phyloP scores from a whole-genome alignment of 2,113 vertebrate species.

The Dromaius novaehollandiae region DNA sequence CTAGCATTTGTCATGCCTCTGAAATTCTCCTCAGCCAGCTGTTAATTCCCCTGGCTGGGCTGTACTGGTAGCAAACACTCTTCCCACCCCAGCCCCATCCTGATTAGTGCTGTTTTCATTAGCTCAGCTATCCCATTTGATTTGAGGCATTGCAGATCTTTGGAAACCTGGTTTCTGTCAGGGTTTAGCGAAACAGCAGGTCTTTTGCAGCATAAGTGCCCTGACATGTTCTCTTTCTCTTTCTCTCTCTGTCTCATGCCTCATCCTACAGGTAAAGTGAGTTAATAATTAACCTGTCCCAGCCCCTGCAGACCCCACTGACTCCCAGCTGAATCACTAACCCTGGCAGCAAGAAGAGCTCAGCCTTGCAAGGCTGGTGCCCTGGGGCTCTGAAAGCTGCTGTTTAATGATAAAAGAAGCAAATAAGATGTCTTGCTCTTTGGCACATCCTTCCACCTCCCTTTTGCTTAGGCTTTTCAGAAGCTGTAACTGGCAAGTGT shows the following conservation, averaged over 20 bases:
- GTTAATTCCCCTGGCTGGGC: neutral
- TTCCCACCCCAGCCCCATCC: neutral
- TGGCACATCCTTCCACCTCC: neutral
- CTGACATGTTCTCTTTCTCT: neutral
- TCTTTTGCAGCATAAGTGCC: neutral
- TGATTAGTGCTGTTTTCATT: accelerated
- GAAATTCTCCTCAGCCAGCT: neutral
- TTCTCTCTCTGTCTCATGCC: neutral
- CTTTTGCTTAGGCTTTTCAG: neutral
- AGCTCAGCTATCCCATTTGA: neutral
- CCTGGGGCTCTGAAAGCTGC: neutral
- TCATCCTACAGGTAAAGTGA: constrained; percentile 25
- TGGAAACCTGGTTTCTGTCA: neutral
- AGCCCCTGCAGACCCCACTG: constrained; percentile 32
- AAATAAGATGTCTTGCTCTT: neutral
- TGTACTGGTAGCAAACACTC: neutral
- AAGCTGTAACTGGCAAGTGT: neutral
- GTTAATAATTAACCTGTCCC: constrained; percentile 23
- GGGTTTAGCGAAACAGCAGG: neutral
- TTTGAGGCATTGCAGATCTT: accelerated
- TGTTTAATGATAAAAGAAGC: neutral
- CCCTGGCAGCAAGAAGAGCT: constrained; percentile 16
- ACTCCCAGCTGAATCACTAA: constrained; percentile 46
- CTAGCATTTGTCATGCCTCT: accelerated
- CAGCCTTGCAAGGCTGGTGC: neutral